phyloP scores from a whole-genome alignment of 1,140 invertebrate genomes.

The Kradibia gibbosae region DNA sequence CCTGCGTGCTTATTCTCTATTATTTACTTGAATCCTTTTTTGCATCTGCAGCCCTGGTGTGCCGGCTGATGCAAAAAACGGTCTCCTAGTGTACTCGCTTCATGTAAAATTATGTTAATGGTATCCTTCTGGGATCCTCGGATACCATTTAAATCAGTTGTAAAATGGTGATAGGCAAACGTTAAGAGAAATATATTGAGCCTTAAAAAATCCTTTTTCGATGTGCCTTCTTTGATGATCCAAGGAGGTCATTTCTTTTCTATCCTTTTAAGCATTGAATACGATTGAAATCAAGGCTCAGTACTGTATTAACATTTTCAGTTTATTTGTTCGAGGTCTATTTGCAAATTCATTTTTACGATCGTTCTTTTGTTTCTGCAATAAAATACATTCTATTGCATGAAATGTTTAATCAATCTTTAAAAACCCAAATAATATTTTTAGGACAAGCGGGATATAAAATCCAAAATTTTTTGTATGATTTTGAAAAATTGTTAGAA shows the following conservation, averaged over 20 bases:
- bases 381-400: too few species aligned
- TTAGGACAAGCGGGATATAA: too few species aligned
- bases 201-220: not conserved
- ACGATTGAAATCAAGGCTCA: too few species aligned
- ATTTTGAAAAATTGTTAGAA: too few species aligned
- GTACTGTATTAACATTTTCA: too few species aligned
- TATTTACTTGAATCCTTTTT: conserved; percentile 69
- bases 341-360: too few species aligned
- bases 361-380: too few species aligned
- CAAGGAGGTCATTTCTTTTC: conserved; percentile 8
- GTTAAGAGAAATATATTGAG: not conserved
- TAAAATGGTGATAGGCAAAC: conserved; percentile 8
- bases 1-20: conserved; percentile 51
- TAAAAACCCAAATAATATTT: too few species aligned
- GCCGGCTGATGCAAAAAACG: conserved; percentile 32
- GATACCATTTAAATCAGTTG: conserved; percentile 5
- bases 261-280: not conserved
- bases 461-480: too few species aligned
- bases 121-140: conserved; percentile 65
- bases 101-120: conserved; percentile 74
- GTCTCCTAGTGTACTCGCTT: conserved; percentile 9
- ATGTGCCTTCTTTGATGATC: not conserved
- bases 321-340: too few species aligned
- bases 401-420: too few species aligned
- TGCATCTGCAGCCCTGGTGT: conserved; percentile 67